A percentile compares a stretch with the other conserved stretches of the same genome.
Evolutionary conservation across 1,140 invertebrate species (phyloP).

Genomic region (Musca vetustissima): DNA sequence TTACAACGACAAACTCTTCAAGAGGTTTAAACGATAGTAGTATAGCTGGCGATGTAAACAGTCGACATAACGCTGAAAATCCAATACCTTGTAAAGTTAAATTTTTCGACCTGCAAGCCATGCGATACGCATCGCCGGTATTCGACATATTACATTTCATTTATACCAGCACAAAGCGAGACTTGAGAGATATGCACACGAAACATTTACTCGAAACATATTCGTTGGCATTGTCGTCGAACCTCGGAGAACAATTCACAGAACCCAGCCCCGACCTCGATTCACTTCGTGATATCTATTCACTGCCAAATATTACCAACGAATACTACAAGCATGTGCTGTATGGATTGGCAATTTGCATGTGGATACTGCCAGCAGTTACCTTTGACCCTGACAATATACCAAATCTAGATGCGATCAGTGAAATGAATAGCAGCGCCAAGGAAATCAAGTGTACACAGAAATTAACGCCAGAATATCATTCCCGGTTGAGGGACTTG

Average conservation of each 20-base stretch:
- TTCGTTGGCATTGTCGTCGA: conserved; percentile 33
- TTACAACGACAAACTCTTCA: conserved; percentile 35
- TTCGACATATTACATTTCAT: conserved; percentile 57
- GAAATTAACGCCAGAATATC: conserved; percentile 49
- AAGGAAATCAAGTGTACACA: conserved; percentile 50
- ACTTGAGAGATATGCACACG: conserved; percentile 44
- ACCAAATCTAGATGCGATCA: conserved; percentile 51
- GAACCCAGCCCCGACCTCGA: conserved; percentile 33
- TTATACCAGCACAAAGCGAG: conserved; percentile 49
- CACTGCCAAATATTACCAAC: conserved; percentile 40
- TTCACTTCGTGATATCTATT: conserved; percentile 37
- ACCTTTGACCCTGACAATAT: conserved; percentile 52
- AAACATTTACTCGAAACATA: conserved; percentile 44
- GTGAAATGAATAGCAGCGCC: conserved; percentile 39
- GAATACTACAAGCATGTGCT: conserved; percentile 48
- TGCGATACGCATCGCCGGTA: conserved; percentile 58
- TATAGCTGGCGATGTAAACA: not conserved
- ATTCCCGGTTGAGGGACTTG: conserved; percentile 45
- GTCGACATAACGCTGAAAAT: not conserved
- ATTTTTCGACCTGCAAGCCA: conserved; percentile 60
- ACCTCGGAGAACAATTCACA: conserved; percentile 38
- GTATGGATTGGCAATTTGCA: conserved; percentile 49
- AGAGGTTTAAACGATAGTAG: conserved; percentile 8
- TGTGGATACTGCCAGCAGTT: conserved; percentile 53
- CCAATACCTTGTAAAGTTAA: conserved; percentile 43